Conservation (phyloP, 2,888 invertebrate species). For the Mycalesis mineus region DNA sequence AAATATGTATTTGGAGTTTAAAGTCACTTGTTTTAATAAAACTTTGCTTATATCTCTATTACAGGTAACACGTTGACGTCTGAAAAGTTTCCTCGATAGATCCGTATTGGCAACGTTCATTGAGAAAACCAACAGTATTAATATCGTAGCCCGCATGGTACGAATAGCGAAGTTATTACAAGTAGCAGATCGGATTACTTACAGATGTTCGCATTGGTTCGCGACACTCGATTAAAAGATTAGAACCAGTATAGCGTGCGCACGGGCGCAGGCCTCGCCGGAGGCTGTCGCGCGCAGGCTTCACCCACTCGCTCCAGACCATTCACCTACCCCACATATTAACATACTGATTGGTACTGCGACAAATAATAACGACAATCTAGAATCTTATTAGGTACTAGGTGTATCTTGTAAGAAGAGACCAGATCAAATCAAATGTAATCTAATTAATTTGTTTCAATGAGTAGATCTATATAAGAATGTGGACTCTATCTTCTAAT, state of each 20-base stretch:
- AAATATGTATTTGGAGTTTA: slow-evolving; percentile 61
- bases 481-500: too few species aligned
- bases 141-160: slow-evolving; percentile 43
- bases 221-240: slow-evolving; percentile 26
- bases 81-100: slow-evolving; percentile 29
- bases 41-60: slow-evolving; percentile 46
- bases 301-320: slow-evolving; percentile 70
- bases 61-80: slow-evolving; percentile 38
- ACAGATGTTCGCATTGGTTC: slow-evolving; percentile 19
- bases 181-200: slow-evolving; percentile 9
- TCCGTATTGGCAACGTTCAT: slow-evolving; percentile 38
- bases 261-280: slow-evolving; percentile 60
- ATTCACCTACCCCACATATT: slow-evolving; percentile 74
- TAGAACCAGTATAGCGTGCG: slow-evolving; percentile 50
- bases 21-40: slow-evolving; percentile 53
- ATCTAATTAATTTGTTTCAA: too few species aligned
- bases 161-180: slow-evolving; percentile 21
- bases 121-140: slow-evolving; percentile 44
- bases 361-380: too few species aligned
- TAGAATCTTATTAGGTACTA: too few species aligned
- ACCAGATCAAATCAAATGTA: too few species aligned
- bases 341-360: slow-evolving; percentile 70
- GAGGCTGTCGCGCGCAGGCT: slow-evolving; percentile 58
- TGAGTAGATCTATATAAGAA: too few species aligned
- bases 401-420: too few species aligned